These are phyloP conservation scores for Perognathus longimembris DNA, from an alignment of 2,113 vertebrate genomes.

Conservation along the genomic window DNA sequence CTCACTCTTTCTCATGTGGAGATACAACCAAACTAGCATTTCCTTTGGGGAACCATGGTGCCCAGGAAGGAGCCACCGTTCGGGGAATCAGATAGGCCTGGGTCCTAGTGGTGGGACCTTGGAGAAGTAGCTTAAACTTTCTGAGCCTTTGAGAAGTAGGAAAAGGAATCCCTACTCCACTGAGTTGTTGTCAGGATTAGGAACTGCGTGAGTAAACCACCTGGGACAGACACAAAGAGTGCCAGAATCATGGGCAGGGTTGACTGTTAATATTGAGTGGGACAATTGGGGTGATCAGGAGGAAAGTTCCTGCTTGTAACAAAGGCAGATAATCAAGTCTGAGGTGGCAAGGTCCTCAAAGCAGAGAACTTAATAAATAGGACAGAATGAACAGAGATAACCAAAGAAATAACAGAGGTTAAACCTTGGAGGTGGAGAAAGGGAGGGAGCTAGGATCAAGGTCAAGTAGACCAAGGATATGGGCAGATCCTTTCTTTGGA, in stretches of 20 bases:
- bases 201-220: neutral
- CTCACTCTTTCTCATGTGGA: neutral
- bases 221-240: neutral
- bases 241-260: neutral
- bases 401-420: neutral
- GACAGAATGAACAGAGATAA: neutral
- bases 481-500: neutral
- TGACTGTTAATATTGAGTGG: neutral
- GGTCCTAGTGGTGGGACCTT: neutral
- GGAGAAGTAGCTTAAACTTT: conserved; percentile 6
- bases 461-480: neutral
- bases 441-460: neutral
- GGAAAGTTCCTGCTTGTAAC: neutral
- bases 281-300: neutral
- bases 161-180: neutral
- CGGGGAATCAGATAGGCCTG: conserved; percentile 9
- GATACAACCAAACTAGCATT: neutral
- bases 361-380: neutral
- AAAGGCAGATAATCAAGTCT: neutral
- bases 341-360: neutral
- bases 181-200: neutral
- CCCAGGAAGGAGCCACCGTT: neutral
- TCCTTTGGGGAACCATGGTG: neutral
- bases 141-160: conserved; percentile 30
- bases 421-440: neutral